Evolutionary conservation across 2,113 vertebrate species (phyloP).

Genomic region (Microcebus griseorufus): DNA sequence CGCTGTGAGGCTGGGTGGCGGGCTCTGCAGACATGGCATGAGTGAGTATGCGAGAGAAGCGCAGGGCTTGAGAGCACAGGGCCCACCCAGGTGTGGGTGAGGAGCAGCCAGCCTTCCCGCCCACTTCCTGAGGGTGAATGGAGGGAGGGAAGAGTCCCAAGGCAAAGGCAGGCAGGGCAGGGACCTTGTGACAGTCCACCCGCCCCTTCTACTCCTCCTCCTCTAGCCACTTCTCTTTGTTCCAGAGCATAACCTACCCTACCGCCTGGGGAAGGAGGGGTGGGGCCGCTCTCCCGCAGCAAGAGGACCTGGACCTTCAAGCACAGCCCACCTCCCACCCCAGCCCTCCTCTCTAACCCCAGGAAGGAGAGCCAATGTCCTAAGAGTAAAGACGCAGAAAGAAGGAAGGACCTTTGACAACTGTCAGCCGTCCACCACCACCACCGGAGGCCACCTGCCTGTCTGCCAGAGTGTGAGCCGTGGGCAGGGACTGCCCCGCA

Average conservation of each 20-base stretch:
- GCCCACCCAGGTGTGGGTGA: background rate
- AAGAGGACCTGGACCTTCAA: too few relatives aligned
- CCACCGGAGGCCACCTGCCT: rapidly evolving
- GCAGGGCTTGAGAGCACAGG: background rate
- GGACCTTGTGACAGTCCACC: background rate
- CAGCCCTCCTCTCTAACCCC: background rate
- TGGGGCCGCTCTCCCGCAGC: background rate
- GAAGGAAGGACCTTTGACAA: too few relatives aligned
- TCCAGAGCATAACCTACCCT: background rate
- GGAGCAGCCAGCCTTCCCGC: background rate
- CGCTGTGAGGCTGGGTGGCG: too few relatives aligned
- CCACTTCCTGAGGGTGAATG: background rate
- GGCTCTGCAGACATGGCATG: too few relatives aligned
- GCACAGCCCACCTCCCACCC: background rate
- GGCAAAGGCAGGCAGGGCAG: background rate
- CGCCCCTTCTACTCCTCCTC: background rate
- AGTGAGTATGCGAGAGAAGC: too few relatives aligned
- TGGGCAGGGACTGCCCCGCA: background rate
- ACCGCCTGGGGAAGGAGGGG: background rate
- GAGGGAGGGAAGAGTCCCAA: background rate
- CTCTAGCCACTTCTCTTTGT: background rate
- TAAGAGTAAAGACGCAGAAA: background rate
- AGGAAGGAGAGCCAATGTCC: background rate
- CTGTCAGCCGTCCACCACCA: background rate
- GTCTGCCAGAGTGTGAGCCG: too few relatives aligned